Conservation (phyloP, 2,888 invertebrate species). For the Xestobium rufovillosum region DNA sequence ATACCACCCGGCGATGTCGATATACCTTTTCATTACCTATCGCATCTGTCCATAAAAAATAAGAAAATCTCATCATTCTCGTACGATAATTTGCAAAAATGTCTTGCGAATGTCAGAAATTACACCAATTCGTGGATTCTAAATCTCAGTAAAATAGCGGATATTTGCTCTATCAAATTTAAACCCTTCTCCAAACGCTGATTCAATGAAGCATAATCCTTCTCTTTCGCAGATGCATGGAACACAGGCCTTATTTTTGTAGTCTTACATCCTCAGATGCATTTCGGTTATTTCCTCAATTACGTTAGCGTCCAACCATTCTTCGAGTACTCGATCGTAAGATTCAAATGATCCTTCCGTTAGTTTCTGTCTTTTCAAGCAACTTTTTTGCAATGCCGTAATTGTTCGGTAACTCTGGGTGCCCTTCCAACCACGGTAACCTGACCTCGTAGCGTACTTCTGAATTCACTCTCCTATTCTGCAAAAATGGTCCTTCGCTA, state of each 20-base stretch:
- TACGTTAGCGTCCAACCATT: conserved; percentile 26
- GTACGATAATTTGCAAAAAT: too few relatives aligned
- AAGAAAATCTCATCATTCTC: too few relatives aligned
- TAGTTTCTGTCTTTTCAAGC: conserved; percentile 21
- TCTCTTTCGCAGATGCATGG: conserved; percentile 22
- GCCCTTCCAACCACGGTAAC: conserved; percentile 32
- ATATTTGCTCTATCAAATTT: too few relatives aligned
- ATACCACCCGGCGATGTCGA: too few relatives aligned
- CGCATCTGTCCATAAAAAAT: too few relatives aligned
- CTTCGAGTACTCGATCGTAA: conserved; percentile 23
- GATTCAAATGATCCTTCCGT: conserved; percentile 9
- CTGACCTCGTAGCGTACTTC: conserved; percentile 31
- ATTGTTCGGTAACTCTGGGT: conserved; percentile 28
- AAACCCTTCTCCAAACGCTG: too few relatives aligned
- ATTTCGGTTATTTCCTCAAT: conserved; percentile 19
- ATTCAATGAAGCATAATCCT: conserved; percentile 15
- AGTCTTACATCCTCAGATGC: conserved; percentile 20
- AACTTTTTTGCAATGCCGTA: conserved; percentile 25
- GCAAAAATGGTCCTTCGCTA: conserved; percentile 25
- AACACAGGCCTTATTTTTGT: conserved; percentile 24
- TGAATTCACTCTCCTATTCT: conserved; percentile 25
- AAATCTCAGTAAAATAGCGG: too few relatives aligned
- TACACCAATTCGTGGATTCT: too few relatives aligned
- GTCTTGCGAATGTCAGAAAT: too few relatives aligned
- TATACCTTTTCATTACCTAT: too few relatives aligned